A percentile compares a stretch with the other conserved stretches of the same genome.
Conservation (phyloP, 2,113 vertebrate genomes). For the Papio anubis region DNA sequence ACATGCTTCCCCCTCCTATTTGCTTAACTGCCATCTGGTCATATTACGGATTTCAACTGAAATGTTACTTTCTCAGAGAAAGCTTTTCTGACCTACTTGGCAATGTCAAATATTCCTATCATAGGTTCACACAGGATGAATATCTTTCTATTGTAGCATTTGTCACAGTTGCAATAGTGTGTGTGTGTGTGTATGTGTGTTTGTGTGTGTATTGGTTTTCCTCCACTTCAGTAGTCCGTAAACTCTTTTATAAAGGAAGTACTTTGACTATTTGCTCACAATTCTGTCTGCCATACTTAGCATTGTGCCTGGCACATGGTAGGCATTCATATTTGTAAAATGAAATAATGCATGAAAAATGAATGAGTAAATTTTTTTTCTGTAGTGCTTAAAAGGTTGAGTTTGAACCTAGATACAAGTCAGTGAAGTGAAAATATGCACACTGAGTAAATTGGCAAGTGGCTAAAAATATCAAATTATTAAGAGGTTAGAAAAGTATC, state of each 20-base stretch:
- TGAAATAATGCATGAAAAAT: neutral
- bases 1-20: neutral
- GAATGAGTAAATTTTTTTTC: neutral
- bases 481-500: neutral
- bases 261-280: neutral
- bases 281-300: neutral
- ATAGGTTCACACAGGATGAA: neutral
- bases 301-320: neutral
- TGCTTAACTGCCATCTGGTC: neutral
- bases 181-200: neutral
- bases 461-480: conserved; percentile 2
- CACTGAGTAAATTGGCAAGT: neutral
- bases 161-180: neutral
- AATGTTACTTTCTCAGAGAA: neutral
- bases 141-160: neutral
- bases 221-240: neutral
- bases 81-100: neutral
- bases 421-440: neutral
- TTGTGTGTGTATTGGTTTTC: no score
- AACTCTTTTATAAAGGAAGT: neutral
- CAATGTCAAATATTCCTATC: neutral
- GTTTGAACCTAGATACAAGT: neutral
- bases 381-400: neutral
- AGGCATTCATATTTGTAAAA: neutral
- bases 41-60: neutral